A percentile compares a stretch with the other conserved stretches of the same genome.
phyloP scores from a whole-genome alignment of 2,888 invertebrate species.

The Drosophila meridionalis region DNA sequence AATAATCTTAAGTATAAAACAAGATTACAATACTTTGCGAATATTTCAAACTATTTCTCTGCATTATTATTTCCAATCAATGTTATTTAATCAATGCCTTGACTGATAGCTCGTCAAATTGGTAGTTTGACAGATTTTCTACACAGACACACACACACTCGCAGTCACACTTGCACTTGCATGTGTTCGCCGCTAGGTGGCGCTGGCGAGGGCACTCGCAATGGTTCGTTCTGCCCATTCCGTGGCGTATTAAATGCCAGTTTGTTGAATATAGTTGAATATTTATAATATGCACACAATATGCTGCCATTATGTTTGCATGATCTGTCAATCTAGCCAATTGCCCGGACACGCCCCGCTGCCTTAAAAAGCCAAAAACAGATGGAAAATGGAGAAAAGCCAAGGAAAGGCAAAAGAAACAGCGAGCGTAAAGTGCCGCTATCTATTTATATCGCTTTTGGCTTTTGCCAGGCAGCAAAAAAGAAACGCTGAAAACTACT shows the following conservation, averaged over 20 bases:
- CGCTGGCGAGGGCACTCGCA: conserved; percentile 21
- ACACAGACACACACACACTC: conserved; percentile 3
- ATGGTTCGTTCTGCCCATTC: background rate
- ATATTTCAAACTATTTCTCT: background rate
- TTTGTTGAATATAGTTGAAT: conserved; percentile 75
- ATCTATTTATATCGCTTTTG: conserved; percentile 79
- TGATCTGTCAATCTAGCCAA: conserved; percentile 77
- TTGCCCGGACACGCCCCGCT: conserved; percentile 46
- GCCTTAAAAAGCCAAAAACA: conserved; percentile 22
- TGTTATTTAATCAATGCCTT: conserved; percentile 33
- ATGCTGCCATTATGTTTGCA: conserved; percentile 79
- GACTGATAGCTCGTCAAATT: conserved; percentile 19
- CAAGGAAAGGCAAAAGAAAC: conserved; percentile 36
- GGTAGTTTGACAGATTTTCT: conserved; percentile 32
- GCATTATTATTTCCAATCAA: background rate
- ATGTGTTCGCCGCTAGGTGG: conserved; percentile 19
- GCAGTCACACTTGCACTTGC: background rate
- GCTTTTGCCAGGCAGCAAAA: conserved; percentile 67
- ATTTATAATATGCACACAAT: conserved; percentile 75
- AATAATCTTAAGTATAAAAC: background rate
- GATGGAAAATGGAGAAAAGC: background rate
- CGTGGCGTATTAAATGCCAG: conserved; percentile 48
- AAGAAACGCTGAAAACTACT: conserved; percentile 74
- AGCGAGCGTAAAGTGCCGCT: conserved; percentile 69
- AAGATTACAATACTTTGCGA: background rate